Base-by-base conservation (phyloP, 1,140 invertebrate genomes). In the Uloborus diversus region DNA sequence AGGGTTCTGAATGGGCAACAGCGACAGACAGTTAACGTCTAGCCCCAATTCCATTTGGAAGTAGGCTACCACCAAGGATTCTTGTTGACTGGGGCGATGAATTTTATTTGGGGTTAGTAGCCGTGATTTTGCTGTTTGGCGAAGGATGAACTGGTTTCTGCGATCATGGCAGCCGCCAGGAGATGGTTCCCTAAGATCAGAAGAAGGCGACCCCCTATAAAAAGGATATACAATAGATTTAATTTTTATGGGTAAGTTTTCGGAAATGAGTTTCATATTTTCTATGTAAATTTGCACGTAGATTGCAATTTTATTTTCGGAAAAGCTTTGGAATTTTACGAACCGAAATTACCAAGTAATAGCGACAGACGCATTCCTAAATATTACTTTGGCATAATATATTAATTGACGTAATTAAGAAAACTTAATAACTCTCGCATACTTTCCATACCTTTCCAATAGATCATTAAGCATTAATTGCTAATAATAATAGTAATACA, bases 181-280 rank as follows among this genome's bases (percentile, higher is more conserved):
- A 47, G 37, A 23, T 75, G 71, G 71, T 64, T 75, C 20, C 71
- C 71, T 3, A 62, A 64, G 14, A 75, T 75, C n/a, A 62, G 71
- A 17, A 62, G 47, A n/a, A 64, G 47, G 28, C 62, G 27, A 17
- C 71, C 71, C 0, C 7, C 56, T 20, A 51, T 75, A 47, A 75
- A 75, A 37, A 75, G 53, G 30, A 64, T 75, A 25, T 75, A 75
- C 27, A 75, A 64, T 25, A 49, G 25, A 37, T 64, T 32, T 35
- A 33, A 23, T 14, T 3, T 30, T 7, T 75, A 75, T 30, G 71
- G 71, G 71, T 75, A 42, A 57, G 68, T 71, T 20, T n/a, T n/a
- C n/a, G n/a, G n/a, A n/a, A n/a, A n/a, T n/a, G n/a, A n/a, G n/a
- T n/a, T n/a, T n/a, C n/a, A n/a, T n/a, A n/a, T n/a, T n/a, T n/a